Percentiles rank a stretch among this genome's conserved stretches.
phyloP scores from a whole-genome alignment of 2,113 vertebrate species.

The Aplodontia rufa region DNA sequence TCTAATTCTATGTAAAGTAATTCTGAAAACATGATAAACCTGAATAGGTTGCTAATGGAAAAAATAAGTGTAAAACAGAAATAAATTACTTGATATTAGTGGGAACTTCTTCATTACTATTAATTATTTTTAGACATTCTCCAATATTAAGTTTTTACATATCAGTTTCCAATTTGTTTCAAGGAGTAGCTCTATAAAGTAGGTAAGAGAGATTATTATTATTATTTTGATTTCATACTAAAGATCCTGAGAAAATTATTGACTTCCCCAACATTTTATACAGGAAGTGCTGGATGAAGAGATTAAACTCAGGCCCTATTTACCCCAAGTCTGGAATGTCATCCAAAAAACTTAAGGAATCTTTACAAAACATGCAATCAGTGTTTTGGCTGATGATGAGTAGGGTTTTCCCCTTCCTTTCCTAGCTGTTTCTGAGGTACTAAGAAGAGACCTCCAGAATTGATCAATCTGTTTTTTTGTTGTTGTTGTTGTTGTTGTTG shows the following conservation, averaged over 20 bases:
- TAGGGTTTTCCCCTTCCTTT: background rate
- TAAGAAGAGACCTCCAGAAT: background rate
- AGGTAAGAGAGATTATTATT: background rate
- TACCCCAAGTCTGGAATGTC: background rate
- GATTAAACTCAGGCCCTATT: background rate
- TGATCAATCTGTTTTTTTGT: background rate
- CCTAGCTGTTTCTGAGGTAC: background rate
- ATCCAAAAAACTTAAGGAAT: background rate
- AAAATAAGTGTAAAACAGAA: background rate
- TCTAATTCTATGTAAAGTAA: background rate
- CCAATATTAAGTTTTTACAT: background rate
- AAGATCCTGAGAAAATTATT: background rate
- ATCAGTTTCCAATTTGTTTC: background rate
- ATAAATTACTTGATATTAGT: background rate
- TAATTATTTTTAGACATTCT: background rate
- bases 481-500: no score
- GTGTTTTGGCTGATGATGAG: background rate
- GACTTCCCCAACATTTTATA: background rate
- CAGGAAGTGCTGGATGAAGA: background rate
- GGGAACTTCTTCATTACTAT: background rate
- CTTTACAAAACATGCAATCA: background rate
- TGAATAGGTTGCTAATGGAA: background rate
- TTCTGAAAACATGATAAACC: background rate
- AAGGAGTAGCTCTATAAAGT: background rate
- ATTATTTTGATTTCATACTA: background rate